Percentiles rank a stretch among this genome's conserved stretches.
These are phyloP conservation scores for Drosophila greeni DNA, from an alignment of 2,888 invertebrate species.

Conservation along the genomic window DNA sequence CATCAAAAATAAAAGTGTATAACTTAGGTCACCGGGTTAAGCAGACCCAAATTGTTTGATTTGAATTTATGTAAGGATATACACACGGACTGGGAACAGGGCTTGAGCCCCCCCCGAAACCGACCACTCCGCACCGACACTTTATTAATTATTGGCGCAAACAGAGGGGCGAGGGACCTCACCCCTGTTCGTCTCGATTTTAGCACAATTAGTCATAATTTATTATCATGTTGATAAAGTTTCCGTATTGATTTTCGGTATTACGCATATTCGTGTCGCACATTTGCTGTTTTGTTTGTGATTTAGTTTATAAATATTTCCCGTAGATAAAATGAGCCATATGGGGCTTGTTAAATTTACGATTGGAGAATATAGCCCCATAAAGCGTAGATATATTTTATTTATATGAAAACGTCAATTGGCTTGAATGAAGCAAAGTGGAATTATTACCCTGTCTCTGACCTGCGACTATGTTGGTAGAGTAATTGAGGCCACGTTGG, in stretches of 20 bases:
- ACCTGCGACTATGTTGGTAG: constrained; percentile 9
- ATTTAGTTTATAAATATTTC: constrained; percentile 66
- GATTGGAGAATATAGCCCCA: constrained; percentile 58
- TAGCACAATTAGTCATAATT: constrained; percentile 75
- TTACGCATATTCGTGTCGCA: constrained; percentile 60
- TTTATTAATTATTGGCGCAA: constrained; percentile 59
- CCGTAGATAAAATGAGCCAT: constrained; percentile 46
- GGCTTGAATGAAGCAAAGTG: constrained; percentile 14
- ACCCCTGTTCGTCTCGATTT: constrained; percentile 62
- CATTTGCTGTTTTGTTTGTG: constrained; percentile 52
- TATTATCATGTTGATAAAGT: constrained; percentile 63
- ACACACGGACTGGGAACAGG: background rate
- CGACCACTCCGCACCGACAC: constrained; percentile 43
- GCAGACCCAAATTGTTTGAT: constrained; percentile 20
- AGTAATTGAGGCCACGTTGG: constrained; percentile 42
- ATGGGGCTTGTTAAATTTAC: constrained; percentile 63
- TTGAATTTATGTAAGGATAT: constrained; percentile 18
- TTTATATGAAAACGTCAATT: constrained; percentile 38
- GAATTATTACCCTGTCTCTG: constrained; percentile 20
- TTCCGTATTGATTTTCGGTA: constrained; percentile 67
- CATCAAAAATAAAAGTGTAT: constrained; percentile 2
- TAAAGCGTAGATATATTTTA: constrained; percentile 41
- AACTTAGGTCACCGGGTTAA: background rate
- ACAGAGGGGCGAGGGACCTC: constrained; percentile 8
- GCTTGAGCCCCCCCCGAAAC: no score